Evolutionary conservation across 2,113 vertebrate genomes (phyloP).

Genomic region (Caracal caracal): DNA sequence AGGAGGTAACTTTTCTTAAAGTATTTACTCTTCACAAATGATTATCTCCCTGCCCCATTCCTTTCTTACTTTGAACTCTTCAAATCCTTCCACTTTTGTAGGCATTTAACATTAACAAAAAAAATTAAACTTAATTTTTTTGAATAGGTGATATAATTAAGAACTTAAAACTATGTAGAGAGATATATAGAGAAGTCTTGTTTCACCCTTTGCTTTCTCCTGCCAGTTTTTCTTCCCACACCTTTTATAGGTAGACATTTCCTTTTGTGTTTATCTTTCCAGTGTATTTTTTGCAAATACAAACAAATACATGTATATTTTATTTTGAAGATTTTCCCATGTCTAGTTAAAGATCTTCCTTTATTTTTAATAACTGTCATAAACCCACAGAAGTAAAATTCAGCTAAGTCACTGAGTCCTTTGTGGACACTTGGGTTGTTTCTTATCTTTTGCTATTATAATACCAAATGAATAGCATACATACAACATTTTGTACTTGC

Average conservation of each 20-base stretch:
- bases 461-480: not conserved
- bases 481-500: not conserved
- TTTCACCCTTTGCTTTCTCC: not conserved
- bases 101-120: not conserved
- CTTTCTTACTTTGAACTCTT: slow-evolving; percentile 17
- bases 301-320: not conserved
- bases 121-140: not conserved
- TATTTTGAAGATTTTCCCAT: not conserved
- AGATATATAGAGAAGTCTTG: not conserved
- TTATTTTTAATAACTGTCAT: no score
- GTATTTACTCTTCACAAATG: slow-evolving; percentile 26
- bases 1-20: not conserved
- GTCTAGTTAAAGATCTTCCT: not conserved
- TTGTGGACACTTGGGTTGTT: not conserved
- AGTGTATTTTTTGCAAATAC: not conserved
- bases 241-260: not conserved
- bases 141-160: not conserved
- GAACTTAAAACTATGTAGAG: not conserved
- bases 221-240: not conserved
- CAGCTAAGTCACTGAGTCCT: not conserved
- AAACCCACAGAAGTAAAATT: no score
- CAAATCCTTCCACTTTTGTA: not conserved
- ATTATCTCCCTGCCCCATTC: not conserved
- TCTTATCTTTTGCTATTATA: not conserved
- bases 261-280: not conserved